Evolutionary conservation across 1,140 invertebrate species (phyloP).

Genomic region (Centruroides sculpturatus): DNA sequence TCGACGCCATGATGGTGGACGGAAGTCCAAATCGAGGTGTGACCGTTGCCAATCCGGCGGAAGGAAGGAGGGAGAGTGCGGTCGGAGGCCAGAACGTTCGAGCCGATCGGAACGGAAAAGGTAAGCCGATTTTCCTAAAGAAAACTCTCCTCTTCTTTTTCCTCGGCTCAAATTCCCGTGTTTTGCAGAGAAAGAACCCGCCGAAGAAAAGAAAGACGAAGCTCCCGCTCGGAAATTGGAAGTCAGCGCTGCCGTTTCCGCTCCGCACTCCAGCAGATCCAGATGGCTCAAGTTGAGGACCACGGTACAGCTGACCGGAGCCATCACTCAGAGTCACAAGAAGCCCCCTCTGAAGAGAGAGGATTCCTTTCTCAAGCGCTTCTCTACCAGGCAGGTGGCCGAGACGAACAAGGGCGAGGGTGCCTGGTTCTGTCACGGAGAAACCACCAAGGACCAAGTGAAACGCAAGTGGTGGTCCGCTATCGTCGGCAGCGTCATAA

Average conservation of each 20-base stretch:
- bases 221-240: no score
- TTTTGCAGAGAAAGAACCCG: no score
- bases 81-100: no score
- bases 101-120: no score
- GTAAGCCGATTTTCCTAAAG: no score
- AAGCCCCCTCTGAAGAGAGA: conserved; percentile 77
- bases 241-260: neutral
- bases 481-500: conserved; percentile 68
- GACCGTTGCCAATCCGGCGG: neutral
- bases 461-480: neutral
- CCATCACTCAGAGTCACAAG: conserved; percentile 47
- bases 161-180: no score
- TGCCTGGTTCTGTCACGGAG: conserved; percentile 22
- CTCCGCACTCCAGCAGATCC: conserved; percentile 45
- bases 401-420: conserved; percentile 39
- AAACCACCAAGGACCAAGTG: conserved; percentile 13
- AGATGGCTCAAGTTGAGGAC: conserved; percentile 88
- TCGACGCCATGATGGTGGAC: conserved; percentile 15
- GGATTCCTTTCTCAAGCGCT: conserved; percentile 85
- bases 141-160: no score
- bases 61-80: no score
- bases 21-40: conserved; percentile 1
- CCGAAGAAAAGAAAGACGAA: no score
- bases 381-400: conserved; percentile 78
- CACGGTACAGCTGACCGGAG: conserved; percentile 78